Conservation (phyloP, 2,888 invertebrate genomes). For the Tetheella fluctuosa region DNA sequence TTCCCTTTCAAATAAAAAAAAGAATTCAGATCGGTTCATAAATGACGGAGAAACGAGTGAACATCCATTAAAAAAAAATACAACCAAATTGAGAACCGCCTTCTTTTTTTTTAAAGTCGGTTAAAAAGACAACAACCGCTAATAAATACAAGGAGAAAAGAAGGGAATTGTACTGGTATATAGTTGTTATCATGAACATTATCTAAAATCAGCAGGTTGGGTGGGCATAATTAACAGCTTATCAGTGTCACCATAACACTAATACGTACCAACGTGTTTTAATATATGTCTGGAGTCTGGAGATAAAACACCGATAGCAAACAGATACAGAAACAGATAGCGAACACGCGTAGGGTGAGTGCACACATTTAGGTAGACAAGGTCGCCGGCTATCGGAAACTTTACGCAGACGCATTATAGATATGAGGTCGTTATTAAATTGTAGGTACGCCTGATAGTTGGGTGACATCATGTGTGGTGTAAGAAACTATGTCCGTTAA, state of each 20-base stretch:
- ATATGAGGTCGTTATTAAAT: not conserved
- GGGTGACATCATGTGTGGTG: not conserved
- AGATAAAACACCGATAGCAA: constrained; percentile 55
- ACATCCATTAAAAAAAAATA: no score
- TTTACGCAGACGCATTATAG: constrained; percentile 2
- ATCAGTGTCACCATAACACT: constrained; percentile 34
- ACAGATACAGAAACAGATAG: no score
- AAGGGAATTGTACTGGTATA: not conserved
- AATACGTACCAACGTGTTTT: constrained; percentile 35
- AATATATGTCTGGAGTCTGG: constrained; percentile 57
- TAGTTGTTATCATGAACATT: not conserved
- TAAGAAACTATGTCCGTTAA: not conserved
- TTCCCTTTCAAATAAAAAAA: no score
- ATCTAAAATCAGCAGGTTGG: constrained; percentile 8
- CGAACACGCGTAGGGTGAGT: constrained; percentile 53
- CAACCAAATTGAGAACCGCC: no score
- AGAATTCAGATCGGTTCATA: no score
- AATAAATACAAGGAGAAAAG: no score
- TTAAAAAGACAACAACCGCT: no score
- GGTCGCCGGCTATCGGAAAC: constrained; percentile 41
- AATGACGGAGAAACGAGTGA: no score
- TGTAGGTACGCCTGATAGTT: not conserved
- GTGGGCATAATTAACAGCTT: constrained; percentile 31
- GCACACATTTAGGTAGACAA: constrained; percentile 48
- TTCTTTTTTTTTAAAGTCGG: no score